phyloP scores from a whole-genome alignment of 2,888 invertebrate genomes.

The Coleophora flavipennella region DNA sequence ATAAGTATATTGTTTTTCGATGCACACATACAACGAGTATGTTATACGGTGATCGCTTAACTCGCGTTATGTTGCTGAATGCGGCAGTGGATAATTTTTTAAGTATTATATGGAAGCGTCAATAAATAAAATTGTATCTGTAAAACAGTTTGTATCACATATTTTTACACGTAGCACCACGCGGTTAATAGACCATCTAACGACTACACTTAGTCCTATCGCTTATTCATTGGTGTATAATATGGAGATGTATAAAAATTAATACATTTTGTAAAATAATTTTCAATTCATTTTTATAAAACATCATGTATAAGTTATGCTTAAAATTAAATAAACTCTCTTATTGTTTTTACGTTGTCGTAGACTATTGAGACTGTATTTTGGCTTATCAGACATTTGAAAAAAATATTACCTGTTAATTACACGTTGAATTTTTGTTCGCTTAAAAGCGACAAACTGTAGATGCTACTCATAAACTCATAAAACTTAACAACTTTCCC shows the following conservation, averaged over 20 bases:
- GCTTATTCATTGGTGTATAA: conserved; percentile 49
- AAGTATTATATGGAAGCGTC: conserved; percentile 56
- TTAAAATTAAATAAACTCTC: conserved; percentile 71
- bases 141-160: conserved; percentile 71
- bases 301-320: conserved; percentile 66
- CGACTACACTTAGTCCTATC: conserved; percentile 62
- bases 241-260: conserved; percentile 70
- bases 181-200: conserved; percentile 70
- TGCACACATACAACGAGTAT: too few relatives aligned
- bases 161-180: conserved; percentile 72
- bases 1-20: too few relatives aligned
- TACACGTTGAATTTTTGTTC: too few relatives aligned
- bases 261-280: conserved; percentile 70
- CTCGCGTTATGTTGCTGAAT: too few relatives aligned
- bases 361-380: conserved; percentile 64
- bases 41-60: too few relatives aligned
- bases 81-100: too few relatives aligned
- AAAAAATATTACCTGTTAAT: conserved; percentile 49
- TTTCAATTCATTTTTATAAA: conserved; percentile 65
- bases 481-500: too few relatives aligned
- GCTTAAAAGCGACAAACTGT: too few relatives aligned
- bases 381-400: conserved; percentile 58
- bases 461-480: too few relatives aligned
- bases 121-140: conserved; percentile 72
- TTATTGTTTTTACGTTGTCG: conserved; percentile 57